Conservation (phyloP, 1,140 invertebrate species). For the Polypedilum pembai region DNA sequence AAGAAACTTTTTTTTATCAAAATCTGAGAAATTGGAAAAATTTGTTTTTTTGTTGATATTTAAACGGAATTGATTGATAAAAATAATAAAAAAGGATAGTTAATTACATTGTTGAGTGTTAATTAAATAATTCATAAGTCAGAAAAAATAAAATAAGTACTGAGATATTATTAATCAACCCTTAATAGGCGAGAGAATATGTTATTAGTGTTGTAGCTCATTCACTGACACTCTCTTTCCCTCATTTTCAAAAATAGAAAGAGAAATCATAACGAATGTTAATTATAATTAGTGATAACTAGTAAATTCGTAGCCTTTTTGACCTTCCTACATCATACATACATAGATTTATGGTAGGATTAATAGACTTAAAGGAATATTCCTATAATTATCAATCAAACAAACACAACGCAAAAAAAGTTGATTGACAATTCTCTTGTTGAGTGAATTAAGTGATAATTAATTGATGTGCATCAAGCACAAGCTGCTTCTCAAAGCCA, state of each 20-base stretch:
- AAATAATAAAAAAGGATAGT: background rate
- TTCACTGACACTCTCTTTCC: background rate
- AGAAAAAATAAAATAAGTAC: background rate
- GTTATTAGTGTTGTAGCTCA: background rate
- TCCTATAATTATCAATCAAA: background rate
- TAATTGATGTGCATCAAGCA: background rate
- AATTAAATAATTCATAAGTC: constrained; percentile 20
- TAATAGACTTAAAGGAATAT: background rate
- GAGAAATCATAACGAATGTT: background rate
- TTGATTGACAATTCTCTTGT: constrained; percentile 12
- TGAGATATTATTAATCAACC: background rate
- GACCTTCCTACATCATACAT: background rate
- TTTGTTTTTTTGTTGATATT: background rate
- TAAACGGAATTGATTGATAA: background rate
- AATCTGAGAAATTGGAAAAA: background rate
- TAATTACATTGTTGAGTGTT: background rate
- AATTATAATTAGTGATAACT: constrained; percentile 14
- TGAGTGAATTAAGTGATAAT: constrained; percentile 18
- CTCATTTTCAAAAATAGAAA: background rate
- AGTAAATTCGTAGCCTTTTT: constrained; percentile 17
- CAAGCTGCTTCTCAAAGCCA: constrained; percentile 3
- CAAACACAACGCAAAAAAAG: background rate
- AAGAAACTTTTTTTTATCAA: background rate
- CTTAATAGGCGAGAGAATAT: background rate
- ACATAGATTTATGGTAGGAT: background rate